Evolutionary conservation across 2,797 vertebrate genomes (phyloP).

Genomic region (Spinus pinus): DNA sequence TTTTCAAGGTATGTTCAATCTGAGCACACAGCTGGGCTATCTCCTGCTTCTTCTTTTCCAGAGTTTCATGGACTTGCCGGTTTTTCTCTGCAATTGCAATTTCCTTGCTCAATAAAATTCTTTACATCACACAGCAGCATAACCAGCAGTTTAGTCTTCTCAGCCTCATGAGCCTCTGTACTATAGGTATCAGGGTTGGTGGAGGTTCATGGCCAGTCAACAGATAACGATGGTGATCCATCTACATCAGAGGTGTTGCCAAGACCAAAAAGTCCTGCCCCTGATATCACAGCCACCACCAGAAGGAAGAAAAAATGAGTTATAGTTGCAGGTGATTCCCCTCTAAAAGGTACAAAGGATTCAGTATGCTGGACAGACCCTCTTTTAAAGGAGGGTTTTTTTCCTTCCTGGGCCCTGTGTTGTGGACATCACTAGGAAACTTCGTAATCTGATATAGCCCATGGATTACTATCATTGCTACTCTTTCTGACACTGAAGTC

Average conservation of each 20-base stretch:
- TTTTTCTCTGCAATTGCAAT: conserved; percentile 96
- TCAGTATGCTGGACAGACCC: neutral
- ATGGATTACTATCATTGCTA: neutral
- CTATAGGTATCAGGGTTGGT: neutral
- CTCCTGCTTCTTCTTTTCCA: conserved; percentile 95
- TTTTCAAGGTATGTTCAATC: conserved; percentile 80
- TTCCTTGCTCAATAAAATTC: conserved; percentile 92
- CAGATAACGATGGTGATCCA: neutral
- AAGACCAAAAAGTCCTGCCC: neutral
- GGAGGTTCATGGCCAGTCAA: neutral
- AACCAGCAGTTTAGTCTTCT: conserved; percentile 91
- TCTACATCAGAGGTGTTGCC: neutral
- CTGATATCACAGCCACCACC: rapidly evolving
- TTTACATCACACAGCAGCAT: conserved; percentile 91
- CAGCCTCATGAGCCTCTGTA: conserved; percentile 76
- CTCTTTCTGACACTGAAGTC: neutral
- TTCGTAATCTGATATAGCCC: neutral
- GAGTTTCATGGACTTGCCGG: conserved; percentile 89
- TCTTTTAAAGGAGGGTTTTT: neutral
- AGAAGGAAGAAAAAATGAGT: neutral
- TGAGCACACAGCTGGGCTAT: conserved; percentile 82
- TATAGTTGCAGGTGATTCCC: no score
- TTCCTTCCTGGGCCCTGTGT: neutral
- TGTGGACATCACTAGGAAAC: neutral
- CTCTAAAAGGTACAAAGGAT: neutral